Conservation (phyloP, 1,140 invertebrate genomes). For the Palaemon carinicauda region DNA sequence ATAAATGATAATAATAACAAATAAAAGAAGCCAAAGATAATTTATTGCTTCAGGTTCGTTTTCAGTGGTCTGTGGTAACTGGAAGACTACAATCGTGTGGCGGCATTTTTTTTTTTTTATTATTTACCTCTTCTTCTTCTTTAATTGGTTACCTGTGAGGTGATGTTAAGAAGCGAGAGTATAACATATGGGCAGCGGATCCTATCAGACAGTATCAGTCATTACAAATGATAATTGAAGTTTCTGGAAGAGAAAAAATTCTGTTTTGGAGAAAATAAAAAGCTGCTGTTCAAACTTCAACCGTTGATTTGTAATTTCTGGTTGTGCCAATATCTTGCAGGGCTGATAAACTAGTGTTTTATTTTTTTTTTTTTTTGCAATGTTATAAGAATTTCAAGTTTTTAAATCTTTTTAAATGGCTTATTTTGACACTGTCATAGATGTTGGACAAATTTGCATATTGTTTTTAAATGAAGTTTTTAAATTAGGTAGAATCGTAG, state of each 20-base stretch:
- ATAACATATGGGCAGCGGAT: constrained; percentile 25
- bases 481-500: constrained; percentile 49
- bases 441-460: constrained; percentile 48
- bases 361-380: constrained; percentile 40
- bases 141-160: constrained; percentile 7
- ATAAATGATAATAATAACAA: too few relatives aligned
- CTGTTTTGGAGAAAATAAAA: too few relatives aligned
- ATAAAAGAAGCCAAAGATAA: constrained; percentile 51
- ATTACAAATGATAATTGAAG: background rate
- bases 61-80: background rate
- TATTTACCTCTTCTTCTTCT: background rate
- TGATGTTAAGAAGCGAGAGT: background rate
- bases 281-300: too few relatives aligned
- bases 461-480: constrained; percentile 38
- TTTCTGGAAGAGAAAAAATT: too few relatives aligned
- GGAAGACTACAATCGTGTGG: too few relatives aligned
- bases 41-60: constrained; percentile 49
- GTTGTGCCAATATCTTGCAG: constrained; percentile 38
- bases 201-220: constrained; percentile 22
- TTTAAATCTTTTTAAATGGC: constrained; percentile 38
- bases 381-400: constrained; percentile 40
- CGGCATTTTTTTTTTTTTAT: too few relatives aligned
- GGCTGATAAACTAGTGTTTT: constrained; percentile 40
- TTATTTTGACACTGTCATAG: constrained; percentile 51
- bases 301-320: constrained; percentile 3